Percentiles rank a stretch among this genome's conserved stretches.
Evolutionary conservation across 2,113 vertebrate genomes (phyloP).

Genomic region (Cochlearius cochlearius): DNA sequence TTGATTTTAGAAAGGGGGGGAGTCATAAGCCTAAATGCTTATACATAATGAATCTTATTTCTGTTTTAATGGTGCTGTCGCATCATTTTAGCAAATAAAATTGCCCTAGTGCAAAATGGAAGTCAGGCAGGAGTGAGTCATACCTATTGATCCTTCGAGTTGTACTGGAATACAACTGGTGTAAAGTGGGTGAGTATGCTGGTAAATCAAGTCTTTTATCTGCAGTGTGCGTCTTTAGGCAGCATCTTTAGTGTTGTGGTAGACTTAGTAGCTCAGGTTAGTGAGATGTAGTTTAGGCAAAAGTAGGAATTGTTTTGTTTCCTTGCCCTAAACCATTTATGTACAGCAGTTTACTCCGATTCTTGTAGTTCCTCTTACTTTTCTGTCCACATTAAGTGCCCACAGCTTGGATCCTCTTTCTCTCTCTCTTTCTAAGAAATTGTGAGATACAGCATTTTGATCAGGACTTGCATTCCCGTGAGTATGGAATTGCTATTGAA

Average conservation of each 20-base stretch:
- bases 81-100: not conserved
- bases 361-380: not conserved
- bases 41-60: not conserved
- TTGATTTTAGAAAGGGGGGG: not conserved
- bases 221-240: not conserved
- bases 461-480: not conserved
- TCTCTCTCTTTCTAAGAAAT: not conserved
- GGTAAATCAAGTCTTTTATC: not conserved
- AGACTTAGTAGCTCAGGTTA: not conserved
- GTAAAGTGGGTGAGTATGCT: too few relatives aligned
- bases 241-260: fast-evolving
- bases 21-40: not conserved
- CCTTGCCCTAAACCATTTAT: not conserved
- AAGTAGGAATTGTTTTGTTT: not conserved
- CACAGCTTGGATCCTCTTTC: not conserved
- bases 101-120: not conserved
- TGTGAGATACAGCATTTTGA: not conserved
- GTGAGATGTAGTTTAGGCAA: not conserved
- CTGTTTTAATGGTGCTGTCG: not conserved
- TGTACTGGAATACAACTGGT: not conserved
- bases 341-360: not conserved
- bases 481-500: not conserved
- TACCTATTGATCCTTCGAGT: not conserved
- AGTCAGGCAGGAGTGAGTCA: not conserved
- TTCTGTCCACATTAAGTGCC: fast-evolving